phyloP scores from a whole-genome alignment of 2,888 invertebrate genomes.

The Mesoligia furuncula region DNA sequence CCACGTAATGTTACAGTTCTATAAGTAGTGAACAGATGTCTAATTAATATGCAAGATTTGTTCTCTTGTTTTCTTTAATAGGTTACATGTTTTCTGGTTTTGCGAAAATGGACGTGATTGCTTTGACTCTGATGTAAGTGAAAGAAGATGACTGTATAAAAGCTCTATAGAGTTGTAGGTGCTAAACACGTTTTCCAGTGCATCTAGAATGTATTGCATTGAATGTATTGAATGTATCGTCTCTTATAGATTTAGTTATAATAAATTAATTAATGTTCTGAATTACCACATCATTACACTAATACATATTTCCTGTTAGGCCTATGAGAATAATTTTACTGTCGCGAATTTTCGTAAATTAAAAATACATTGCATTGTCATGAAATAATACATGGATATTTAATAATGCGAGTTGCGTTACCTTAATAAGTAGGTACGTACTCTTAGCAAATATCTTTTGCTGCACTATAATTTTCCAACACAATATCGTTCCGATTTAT shows the following conservation, averaged over 20 bases:
- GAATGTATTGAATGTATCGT: neutral
- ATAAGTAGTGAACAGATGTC: conserved; percentile 31
- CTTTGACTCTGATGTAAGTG: conserved; percentile 26
- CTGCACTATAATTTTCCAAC: neutral
- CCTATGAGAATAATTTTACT: neutral
- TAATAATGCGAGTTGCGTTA: neutral
- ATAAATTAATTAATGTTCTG: neutral
- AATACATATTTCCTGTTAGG: too few relatives aligned
- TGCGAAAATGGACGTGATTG: conserved; percentile 35
- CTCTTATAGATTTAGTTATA: neutral
- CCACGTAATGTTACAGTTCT: conserved; percentile 47
- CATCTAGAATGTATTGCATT: neutral
- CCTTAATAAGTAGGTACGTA: neutral
- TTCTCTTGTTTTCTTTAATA: conserved; percentile 40
- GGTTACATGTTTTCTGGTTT: conserved; percentile 34
- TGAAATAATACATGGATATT: neutral
- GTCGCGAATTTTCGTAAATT: neutral
- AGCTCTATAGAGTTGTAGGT: neutral
- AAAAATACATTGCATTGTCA: neutral
- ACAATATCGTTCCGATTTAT: neutral
- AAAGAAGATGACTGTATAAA: conserved; percentile 26
- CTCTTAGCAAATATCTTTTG: neutral
- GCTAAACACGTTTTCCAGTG: conserved; percentile 19
- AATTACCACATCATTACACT: neutral
- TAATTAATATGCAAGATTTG: conserved; percentile 59